phyloP scores from a whole-genome alignment of 2,888 invertebrate genomes.

The Leistus spinibarbis region DNA sequence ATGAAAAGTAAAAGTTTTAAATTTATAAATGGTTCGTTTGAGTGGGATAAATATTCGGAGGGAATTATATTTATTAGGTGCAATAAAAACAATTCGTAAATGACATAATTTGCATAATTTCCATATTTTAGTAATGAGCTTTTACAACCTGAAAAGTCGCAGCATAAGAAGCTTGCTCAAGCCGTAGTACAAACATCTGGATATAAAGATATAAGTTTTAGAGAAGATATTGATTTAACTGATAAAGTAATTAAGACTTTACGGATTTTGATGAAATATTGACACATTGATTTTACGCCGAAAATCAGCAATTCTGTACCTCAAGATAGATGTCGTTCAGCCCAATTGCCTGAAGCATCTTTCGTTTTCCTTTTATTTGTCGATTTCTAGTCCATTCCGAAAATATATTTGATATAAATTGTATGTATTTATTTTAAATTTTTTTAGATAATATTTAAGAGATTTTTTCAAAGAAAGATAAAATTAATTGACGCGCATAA shows the following conservation, averaged over 20 bases:
- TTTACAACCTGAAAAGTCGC: not conserved
- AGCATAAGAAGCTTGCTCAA: conserved; percentile 10
- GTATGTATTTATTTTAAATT: conserved; percentile 21
- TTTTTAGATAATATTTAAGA: conserved; percentile 63
- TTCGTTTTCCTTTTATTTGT: too few relatives aligned
- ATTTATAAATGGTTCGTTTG: conserved; percentile 18
- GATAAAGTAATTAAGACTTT: conserved; percentile 58
- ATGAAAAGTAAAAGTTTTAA: conserved; percentile 4
- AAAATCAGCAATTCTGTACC: too few relatives aligned
- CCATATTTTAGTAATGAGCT: not conserved
- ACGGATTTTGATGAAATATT: too few relatives aligned
- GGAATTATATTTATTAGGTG: conserved; percentile 56
- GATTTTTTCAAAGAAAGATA: conserved; percentile 63
- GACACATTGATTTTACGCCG: too few relatives aligned
- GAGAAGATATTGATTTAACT: conserved; percentile 62
- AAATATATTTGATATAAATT: not conserved
- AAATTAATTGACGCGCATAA: conserved; percentile 62
- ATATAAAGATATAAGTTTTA: conserved; percentile 59
- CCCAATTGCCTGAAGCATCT: too few relatives aligned
- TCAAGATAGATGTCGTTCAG: too few relatives aligned
- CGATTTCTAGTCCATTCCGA: too few relatives aligned
- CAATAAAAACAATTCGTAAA: not conserved
- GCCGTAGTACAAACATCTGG: conserved; percentile 45
- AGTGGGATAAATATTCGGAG: conserved; percentile 34
- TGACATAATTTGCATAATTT: not conserved